These are phyloP conservation scores for Microctonus hyperodae DNA, from an alignment of 2,888 invertebrate species.

Conservation along the genomic window DNA sequence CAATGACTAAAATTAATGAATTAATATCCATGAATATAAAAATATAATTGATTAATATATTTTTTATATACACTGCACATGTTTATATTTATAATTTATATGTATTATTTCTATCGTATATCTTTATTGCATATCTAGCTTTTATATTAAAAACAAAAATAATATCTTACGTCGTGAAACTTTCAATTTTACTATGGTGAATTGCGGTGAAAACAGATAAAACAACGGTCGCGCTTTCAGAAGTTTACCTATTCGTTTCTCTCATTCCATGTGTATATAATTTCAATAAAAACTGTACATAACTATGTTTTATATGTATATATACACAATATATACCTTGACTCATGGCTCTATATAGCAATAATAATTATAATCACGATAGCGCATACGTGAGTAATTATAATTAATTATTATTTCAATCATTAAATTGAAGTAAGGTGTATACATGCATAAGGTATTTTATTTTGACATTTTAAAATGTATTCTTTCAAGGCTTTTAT, in stretches of 20 bases:
- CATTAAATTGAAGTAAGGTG: constrained; percentile 8
- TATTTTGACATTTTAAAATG: constrained; percentile 1
- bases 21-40: no score
- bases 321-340: no score
- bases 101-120: no score
- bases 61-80: no score
- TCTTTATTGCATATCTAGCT: neutral
- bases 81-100: neutral
- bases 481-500: neutral
- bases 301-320: no score
- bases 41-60: no score
- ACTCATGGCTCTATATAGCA: constrained; percentile 9
- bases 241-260: constrained; percentile 38
- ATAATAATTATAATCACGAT: constrained; percentile 26
- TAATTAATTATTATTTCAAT: constrained; percentile 33
- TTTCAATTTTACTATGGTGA: constrained; percentile 49
- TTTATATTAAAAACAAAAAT: constrained; percentile 29
- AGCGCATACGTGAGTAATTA: constrained; percentile 36
- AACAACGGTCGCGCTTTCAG: constrained; percentile 53
- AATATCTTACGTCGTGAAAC: constrained; percentile 43
- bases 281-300: constrained; percentile 17
- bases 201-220: constrained; percentile 42
- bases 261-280: constrained; percentile 18
- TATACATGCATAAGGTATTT: neutral
- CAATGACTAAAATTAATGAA: no score